Conservation (phyloP, 64 coral and sea anemone genomes). For the Actinia equina region DNA sequence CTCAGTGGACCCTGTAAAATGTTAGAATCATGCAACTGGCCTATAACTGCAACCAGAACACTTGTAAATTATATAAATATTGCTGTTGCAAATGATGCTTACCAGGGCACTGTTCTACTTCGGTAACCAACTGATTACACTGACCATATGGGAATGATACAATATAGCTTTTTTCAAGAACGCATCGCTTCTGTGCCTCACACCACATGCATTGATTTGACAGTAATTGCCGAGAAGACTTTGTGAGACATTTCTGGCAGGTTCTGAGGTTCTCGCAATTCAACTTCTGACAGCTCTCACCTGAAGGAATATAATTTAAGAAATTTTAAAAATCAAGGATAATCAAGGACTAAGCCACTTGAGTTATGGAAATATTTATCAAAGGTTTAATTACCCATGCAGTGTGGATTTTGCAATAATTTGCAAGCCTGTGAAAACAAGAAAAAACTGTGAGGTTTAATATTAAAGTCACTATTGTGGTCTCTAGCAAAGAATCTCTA, state of each 20-base stretch:
- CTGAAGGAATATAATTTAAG: neutral
- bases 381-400: neutral
- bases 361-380: neutral
- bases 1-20: too few species aligned
- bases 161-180: slow-evolving; percentile 3
- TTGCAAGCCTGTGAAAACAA: neutral
- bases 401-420: neutral
- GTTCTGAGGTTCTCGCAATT: neutral
- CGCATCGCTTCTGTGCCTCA: slow-evolving; percentile 48
- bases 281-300: neutral
- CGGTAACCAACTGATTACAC: slow-evolving; percentile 48
- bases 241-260: neutral
- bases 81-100: neutral
- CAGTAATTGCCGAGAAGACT: neutral
- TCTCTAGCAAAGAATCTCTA: neutral
- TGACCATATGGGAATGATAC: slow-evolving; percentile 69
- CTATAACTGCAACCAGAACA: too few species aligned
- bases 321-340: neutral
- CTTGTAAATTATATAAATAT: neutral
- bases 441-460: neutral
- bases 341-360: too few species aligned
- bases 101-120: neutral
- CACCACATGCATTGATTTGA: slow-evolving; percentile 45
- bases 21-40: too few species aligned
- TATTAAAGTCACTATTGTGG: neutral